Percentiles rank a stretch among this genome's conserved stretches.
phyloP scores from a whole-genome alignment of 2,797 vertebrate genomes.

The Arrhamphus sclerolepis region DNA sequence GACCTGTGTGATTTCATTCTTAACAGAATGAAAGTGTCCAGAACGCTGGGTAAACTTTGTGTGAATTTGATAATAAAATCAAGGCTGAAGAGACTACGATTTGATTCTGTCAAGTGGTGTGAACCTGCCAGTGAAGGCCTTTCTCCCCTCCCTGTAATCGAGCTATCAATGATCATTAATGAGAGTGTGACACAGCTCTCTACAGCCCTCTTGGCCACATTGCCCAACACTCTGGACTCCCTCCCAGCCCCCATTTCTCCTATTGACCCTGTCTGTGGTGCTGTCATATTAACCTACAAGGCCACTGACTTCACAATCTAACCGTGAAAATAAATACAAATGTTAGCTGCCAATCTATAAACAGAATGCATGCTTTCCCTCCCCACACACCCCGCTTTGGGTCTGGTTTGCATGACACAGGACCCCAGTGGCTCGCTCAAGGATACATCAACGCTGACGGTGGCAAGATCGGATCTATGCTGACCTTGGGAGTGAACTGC shows the following conservation, averaged over 20 bases:
- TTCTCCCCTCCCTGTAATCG: constrained; percentile 52
- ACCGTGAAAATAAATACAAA: constrained; percentile 47
- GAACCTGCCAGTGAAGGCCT: constrained; percentile 42
- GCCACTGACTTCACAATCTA: constrained; percentile 33
- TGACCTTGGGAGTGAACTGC: constrained; percentile 85
- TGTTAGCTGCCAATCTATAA: constrained; percentile 29
- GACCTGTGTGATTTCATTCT: constrained; percentile 37
- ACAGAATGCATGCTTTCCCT: constrained; percentile 14
- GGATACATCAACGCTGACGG: constrained; percentile 79
- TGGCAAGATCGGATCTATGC: constrained; percentile 83
- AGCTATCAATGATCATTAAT: constrained; percentile 72
- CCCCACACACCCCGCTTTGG: neutral
- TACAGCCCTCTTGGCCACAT: constrained; percentile 42
- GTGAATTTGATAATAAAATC: neutral
- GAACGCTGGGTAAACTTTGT: neutral
- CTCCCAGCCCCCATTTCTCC: constrained; percentile 22
- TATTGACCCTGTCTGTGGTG: constrained; percentile 31
- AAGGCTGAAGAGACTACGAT: constrained; percentile 14
- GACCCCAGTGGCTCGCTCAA: constrained; percentile 58
- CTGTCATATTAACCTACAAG: constrained; percentile 24
- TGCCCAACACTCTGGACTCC: constrained; percentile 23
- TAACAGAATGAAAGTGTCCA: neutral
- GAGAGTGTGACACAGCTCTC: constrained; percentile 56
- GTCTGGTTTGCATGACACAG: constrained; percentile 62
- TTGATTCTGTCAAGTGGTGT: constrained; percentile 39